Evolutionary conservation across 2,888 invertebrate genomes (phyloP), one percentile per base, ranked within the genome.

Genomic region (Cylloceria caligata): DNA sequence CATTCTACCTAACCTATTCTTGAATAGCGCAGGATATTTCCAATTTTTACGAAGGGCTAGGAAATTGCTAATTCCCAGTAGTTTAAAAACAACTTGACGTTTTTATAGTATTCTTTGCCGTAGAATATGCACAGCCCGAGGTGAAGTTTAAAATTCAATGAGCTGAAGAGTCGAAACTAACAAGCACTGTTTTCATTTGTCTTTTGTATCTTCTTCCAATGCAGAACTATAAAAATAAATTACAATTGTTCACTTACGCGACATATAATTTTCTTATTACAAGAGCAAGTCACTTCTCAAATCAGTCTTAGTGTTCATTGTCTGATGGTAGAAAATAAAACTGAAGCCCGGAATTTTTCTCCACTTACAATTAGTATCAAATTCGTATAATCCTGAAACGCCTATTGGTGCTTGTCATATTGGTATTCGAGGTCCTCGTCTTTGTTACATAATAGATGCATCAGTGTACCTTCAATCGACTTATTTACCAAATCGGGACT

Each of bases 1-100:
- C 49, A 6, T n/a, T 30, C 11, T 16, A 30, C 42, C 11, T 42
- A n/a, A 19, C 13, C 21, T 71, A 9, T 36, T 69, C 68, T 69
- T 21, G 24, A 52, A 34, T 9, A 36, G 13, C 11, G 5, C 13
- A 27, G 11, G 42, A 45, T 27, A 57, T 45, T 16, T 30, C 27
- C 24, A 24, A 71, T 71, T 57, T 57, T 42, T 34, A 60, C 19
- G 30, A 19, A 27, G 24, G 42, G 9, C 13, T 30, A 1, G 5
- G 27, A 27, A n/a, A 16, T 55, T 11, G 13, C 24, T 55, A 39
- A 11, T 42, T 34, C 19, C n/a, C 16, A 27, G 27, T 16, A 6
- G 27, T 69, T 39, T 2, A 42, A 24, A n/a, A n/a, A 21, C 3
- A 11, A 64, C 2, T 13, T 21, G 36, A 13, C 6, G 19, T 39